Percentiles rank a stretch among this genome's conserved stretches.
Evolutionary conservation across 2,888 invertebrate genomes (phyloP).

Genomic region (Leucophenga maculata): DNA sequence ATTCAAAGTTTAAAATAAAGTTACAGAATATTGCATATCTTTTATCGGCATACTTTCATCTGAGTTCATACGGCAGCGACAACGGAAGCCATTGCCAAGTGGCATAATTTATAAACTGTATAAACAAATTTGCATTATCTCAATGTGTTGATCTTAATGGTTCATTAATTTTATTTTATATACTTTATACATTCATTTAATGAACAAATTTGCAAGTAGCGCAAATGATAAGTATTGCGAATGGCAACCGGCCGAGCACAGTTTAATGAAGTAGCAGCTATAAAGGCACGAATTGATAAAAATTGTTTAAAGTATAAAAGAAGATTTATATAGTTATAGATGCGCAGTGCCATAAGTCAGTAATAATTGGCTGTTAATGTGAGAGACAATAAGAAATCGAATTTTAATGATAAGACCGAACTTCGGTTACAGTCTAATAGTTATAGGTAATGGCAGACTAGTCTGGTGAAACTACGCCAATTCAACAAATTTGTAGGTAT

Average conservation of each 20-base stretch:
- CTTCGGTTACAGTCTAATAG: not conserved
- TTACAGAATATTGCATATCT: not conserved
- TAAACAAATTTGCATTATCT: constrained; percentile 9
- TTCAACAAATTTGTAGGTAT: too few relatives aligned
- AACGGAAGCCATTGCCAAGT: constrained; percentile 22
- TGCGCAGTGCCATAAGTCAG: too few relatives aligned
- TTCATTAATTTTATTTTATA: constrained; percentile 27
- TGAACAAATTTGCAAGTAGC: constrained; percentile 19
- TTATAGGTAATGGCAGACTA: too few relatives aligned
- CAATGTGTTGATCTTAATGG: constrained; percentile 27
- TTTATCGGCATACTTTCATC: constrained; percentile 7
- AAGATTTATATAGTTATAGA: too few relatives aligned
- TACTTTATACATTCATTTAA: constrained; percentile 24
- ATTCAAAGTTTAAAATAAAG: not conserved
- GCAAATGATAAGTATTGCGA: constrained; percentile 11
- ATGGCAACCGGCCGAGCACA: not conserved
- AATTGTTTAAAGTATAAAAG: too few relatives aligned
- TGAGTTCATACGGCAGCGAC: too few relatives aligned
- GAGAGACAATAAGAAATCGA: too few relatives aligned
- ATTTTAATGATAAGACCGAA: not conserved
- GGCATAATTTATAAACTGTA: constrained; percentile 23
- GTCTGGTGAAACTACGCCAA: too few relatives aligned
- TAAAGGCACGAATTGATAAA: too few relatives aligned
- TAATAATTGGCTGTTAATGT: too few relatives aligned
- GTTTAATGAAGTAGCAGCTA: constrained; percentile 7